Conservation (phyloP, 1,140 invertebrate species). For the Carposina sasakii region DNA sequence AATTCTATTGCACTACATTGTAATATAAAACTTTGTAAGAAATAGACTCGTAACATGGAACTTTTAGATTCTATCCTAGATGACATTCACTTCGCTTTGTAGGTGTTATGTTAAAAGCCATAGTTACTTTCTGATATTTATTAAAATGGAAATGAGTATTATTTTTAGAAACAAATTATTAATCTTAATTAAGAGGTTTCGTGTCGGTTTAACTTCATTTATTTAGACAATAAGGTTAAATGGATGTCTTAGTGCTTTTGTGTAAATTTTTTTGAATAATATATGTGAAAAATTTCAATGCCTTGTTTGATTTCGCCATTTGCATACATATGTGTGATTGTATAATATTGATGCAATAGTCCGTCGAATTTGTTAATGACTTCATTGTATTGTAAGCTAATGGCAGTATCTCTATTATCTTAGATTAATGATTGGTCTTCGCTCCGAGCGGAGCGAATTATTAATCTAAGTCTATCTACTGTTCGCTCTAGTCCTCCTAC, state of each 20-base stretch:
- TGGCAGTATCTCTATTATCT: too few species aligned
- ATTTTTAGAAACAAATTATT: slow-evolving; percentile 71
- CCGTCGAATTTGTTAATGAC: too few species aligned
- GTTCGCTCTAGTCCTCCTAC: too few species aligned
- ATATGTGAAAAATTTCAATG: slow-evolving; percentile 66
- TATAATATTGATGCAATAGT: too few species aligned
- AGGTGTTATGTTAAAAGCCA: slow-evolving; percentile 67
- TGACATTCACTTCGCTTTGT: slow-evolving; percentile 60
- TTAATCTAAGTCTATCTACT: too few species aligned
- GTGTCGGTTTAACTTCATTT: slow-evolving; percentile 69
- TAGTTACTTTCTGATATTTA: slow-evolving; percentile 58
- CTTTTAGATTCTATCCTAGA: slow-evolving; percentile 51
- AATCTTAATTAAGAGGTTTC: slow-evolving; percentile 66
- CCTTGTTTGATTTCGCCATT: slow-evolving; percentile 7
- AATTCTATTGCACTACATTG: slow-evolving; percentile 60
- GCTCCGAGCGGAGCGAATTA: too few species aligned
- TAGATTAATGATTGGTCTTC: too few species aligned
- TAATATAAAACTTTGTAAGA: slow-evolving; percentile 50
- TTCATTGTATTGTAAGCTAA: too few species aligned
- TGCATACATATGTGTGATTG: too few species aligned
- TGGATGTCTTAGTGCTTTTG: slow-evolving; percentile 74
- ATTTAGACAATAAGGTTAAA: slow-evolving; percentile 73
- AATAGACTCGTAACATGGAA: slow-evolving; percentile 45
- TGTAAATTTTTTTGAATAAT: slow-evolving; percentile 74
- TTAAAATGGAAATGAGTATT: slow-evolving; percentile 62